These are phyloP conservation scores for Synergus laeviventris DNA, from an alignment of 2,888 invertebrate genomes.

Conservation along the genomic window DNA sequence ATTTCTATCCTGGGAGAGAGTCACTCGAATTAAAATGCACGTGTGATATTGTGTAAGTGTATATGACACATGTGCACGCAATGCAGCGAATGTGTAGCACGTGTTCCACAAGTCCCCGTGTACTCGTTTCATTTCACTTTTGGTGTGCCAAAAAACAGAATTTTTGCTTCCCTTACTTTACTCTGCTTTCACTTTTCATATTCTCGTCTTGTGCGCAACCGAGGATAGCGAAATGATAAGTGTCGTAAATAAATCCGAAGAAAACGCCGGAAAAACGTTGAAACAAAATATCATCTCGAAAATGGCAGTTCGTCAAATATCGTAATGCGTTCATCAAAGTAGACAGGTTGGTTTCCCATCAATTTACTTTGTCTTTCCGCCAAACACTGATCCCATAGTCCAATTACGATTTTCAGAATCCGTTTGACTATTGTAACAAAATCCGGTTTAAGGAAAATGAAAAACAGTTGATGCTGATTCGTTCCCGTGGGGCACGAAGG, in stretches of 20 bases:
- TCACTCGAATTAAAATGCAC: conserved; percentile 16
- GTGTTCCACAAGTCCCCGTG: conserved; percentile 40
- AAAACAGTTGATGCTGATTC: neutral
- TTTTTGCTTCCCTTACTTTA: conserved; percentile 60
- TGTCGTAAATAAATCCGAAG: conserved; percentile 50
- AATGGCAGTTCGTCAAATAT: conserved; percentile 68
- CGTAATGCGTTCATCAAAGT: conserved; percentile 71
- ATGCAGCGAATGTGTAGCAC: conserved; percentile 32
- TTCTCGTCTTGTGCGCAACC: conserved; percentile 73
- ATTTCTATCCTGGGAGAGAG: neutral
- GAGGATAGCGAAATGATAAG: conserved; percentile 63
- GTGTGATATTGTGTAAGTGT: conserved; percentile 33
- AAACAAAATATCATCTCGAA: conserved; percentile 64
- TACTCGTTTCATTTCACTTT: conserved; percentile 57
- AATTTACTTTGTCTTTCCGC: conserved; percentile 42
- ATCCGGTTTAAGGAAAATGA: conserved; percentile 51
- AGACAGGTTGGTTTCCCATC: conserved; percentile 64
- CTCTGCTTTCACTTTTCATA: conserved; percentile 50
- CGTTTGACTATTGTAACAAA: conserved; percentile 59
- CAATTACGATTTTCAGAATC: neutral
- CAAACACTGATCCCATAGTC: neutral
- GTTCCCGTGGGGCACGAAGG: conserved; percentile 1
- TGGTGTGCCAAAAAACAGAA: conserved; percentile 71
- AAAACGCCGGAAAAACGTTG: conserved; percentile 71
- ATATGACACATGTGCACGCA: conserved; percentile 38